These are phyloP conservation scores for Semnornis frantzii DNA, from an alignment of 2,113 vertebrate genomes.

Conservation along the genomic window DNA sequence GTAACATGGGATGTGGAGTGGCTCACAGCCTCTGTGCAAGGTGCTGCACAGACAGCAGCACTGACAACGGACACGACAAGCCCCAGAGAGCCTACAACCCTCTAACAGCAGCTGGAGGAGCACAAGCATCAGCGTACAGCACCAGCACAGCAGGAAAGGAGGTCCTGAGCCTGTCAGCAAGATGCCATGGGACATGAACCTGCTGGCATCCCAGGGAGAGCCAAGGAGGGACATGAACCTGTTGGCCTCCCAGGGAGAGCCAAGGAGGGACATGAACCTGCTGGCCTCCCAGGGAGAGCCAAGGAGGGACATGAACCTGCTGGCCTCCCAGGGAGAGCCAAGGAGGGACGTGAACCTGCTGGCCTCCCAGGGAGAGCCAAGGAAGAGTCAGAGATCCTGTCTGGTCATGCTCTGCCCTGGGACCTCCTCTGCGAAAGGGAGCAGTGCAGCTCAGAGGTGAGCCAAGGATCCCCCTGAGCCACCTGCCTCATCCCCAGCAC, in stretches of 20 bases:
- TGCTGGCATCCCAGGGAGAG: too few species aligned
- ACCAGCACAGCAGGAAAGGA: not conserved
- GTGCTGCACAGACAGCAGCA: not conserved
- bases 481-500: not conserved
- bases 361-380: not conserved
- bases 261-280: too few species aligned
- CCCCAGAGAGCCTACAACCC: not conserved
- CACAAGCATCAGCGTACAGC: rapidly evolving
- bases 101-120: not conserved
- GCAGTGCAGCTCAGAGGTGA: not conserved
- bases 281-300: too few species aligned
- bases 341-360: too few species aligned
- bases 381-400: not conserved
- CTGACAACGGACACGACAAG: not conserved
- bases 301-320: not conserved
- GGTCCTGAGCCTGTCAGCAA: not conserved
- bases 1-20: rapidly evolving
- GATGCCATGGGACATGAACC: not conserved
- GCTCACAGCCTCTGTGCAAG: rapidly evolving
- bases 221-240: too few species aligned
- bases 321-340: too few species aligned
- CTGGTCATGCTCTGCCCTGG: not conserved
- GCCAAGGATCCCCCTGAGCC: not conserved
- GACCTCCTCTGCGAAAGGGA: not conserved
- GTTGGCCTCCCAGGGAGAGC: too few species aligned